These are phyloP conservation scores for Sitodiplosis mosellana DNA, from an alignment of 1,140 invertebrate species.

Conservation along the genomic window DNA sequence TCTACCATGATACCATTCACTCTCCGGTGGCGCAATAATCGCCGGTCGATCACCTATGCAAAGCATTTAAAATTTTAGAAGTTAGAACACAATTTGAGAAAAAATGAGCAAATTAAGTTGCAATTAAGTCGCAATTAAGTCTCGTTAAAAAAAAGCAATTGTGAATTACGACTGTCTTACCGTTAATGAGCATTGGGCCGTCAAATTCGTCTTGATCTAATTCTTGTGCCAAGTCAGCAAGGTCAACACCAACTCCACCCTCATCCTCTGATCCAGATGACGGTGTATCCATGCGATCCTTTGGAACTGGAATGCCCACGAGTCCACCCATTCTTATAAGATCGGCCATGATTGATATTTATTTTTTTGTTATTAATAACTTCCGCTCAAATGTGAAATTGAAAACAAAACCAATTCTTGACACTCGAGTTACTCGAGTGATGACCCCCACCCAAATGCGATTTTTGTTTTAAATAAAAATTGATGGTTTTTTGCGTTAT, in stretches of 20 bases:
- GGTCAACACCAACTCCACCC: constrained; percentile 38
- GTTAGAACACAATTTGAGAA: no score
- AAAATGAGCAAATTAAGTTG: no score
- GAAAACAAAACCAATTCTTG: no score
- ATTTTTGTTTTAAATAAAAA: no score
- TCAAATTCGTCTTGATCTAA: constrained; percentile 64
- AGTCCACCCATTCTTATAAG: constrained; percentile 40
- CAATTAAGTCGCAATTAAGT: no score
- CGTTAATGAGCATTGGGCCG: constrained; percentile 40
- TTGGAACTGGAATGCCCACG: constrained; percentile 37
- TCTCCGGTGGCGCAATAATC: constrained; percentile 38
- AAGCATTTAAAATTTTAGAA: no score
- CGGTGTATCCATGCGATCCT: constrained; percentile 61
- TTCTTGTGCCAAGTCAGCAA: constrained; percentile 43
- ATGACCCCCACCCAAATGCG: no score
- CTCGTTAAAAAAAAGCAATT: no score
- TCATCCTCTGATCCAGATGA: constrained; percentile 69
- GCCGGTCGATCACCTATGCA: constrained; percentile 21
- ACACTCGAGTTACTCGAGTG: no score
- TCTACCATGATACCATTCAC: constrained; percentile 53
- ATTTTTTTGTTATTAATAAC: not conserved
- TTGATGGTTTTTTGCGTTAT: no score
- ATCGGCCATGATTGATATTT: constrained; percentile 33
- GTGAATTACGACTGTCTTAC: constrained; percentile 15
- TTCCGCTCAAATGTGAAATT: not conserved